Conservation (phyloP, 2,113 vertebrate species). For the Microcebus tavaratra region DNA sequence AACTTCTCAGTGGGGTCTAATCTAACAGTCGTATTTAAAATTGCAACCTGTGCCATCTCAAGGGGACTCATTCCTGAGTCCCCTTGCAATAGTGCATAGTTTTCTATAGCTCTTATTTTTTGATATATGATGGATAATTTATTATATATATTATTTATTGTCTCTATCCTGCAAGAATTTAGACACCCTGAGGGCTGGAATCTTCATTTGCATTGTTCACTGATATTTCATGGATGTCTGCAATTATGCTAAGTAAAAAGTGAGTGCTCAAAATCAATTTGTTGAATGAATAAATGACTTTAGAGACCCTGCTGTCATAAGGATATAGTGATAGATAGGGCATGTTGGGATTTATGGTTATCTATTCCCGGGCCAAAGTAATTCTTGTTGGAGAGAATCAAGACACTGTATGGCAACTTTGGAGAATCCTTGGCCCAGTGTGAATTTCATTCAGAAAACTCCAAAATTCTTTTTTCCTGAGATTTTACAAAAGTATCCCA, state of each 20-base stretch:
- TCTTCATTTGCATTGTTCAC: neutral
- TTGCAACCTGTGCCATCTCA: neutral
- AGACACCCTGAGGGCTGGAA: neutral
- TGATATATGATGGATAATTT: neutral
- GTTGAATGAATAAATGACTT: conserved; percentile 24
- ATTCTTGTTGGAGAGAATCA: neutral
- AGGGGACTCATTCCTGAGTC: neutral
- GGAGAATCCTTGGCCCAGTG: neutral
- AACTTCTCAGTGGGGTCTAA: neutral
- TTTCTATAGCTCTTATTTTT: neutral
- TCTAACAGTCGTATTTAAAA: neutral
- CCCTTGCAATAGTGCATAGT: neutral
- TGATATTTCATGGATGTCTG: neutral
- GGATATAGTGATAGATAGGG: neutral
- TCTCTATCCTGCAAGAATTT: neutral
- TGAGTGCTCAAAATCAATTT: neutral
- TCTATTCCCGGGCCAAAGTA: neutral
- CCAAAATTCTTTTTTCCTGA: neutral
- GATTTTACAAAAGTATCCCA: neutral
- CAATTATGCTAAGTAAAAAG: neutral
- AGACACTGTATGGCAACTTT: neutral
- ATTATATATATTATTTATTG: neutral
- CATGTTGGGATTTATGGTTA: neutral
- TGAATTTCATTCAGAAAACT: conserved; percentile 1
- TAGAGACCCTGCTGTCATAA: neutral